Conservation (phyloP, 2,113 vertebrate species). For the Microcebus jonahi region DNA sequence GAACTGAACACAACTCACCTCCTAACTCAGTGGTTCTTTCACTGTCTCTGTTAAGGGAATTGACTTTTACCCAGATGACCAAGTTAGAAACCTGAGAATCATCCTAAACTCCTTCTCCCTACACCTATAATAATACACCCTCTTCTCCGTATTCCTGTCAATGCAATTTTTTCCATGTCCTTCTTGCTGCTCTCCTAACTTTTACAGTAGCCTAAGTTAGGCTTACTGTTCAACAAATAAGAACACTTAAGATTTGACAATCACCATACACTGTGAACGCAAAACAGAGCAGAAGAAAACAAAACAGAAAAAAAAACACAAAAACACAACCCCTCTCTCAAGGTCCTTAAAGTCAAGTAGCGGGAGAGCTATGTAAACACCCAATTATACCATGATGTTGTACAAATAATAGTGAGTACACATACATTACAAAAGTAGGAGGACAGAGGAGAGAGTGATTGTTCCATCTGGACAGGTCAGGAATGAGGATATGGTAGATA, state of each 20-base stretch:
- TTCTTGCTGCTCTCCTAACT: not conserved
- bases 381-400: not conserved
- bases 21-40: not conserved
- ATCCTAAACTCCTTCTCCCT: not conserved
- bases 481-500: not conserved
- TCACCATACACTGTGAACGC: not conserved
- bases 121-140: too few species aligned
- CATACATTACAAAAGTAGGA: not conserved
- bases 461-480: not conserved
- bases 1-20: not conserved
- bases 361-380: constrained; percentile 21
- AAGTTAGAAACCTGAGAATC: not conserved
- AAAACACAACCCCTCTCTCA: not conserved
- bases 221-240: not conserved
- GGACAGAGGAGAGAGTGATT: not conserved
- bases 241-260: not conserved
- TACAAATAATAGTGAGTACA: not conserved
- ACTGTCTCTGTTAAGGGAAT: not conserved
- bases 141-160: not conserved
- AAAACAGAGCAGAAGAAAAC: not conserved
- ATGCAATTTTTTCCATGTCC: not conserved
- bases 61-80: not conserved
- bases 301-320: not conserved
- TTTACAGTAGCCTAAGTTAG: not conserved
- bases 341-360: not conserved